These are phyloP conservation scores for Cacatua alba DNA, from an alignment of 2,113 vertebrate species.

Conservation along the genomic window DNA sequence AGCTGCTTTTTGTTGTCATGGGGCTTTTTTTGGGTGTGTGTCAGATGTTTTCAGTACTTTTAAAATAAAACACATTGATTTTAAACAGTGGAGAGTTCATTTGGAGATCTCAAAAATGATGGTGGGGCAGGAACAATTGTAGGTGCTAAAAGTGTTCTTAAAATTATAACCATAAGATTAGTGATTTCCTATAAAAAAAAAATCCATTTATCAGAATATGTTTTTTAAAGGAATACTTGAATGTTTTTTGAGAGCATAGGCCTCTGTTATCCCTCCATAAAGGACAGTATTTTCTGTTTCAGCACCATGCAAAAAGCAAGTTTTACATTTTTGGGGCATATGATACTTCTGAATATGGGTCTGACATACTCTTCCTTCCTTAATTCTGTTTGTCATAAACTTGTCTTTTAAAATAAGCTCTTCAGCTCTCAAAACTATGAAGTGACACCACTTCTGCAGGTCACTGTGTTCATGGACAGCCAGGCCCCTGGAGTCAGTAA, in stretches of 20 bases:
- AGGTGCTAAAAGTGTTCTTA: background rate
- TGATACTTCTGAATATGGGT: background rate
- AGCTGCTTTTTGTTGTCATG: background rate
- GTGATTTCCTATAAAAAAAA: background rate
- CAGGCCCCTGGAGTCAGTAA: background rate
- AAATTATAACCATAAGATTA: background rate
- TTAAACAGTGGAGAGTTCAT: background rate
- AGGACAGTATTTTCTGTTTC: background rate
- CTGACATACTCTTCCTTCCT: background rate
- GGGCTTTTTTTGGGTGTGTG: background rate
- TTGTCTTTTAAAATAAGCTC: background rate
- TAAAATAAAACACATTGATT: background rate
- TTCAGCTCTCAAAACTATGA: background rate
- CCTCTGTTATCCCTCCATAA: background rate
- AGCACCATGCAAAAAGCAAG: background rate
- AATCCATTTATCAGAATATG: fast-evolving
- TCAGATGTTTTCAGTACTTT: background rate
- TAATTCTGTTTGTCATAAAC: background rate
- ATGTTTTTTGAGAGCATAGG: background rate
- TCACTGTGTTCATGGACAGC: background rate
- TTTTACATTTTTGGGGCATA: background rate
- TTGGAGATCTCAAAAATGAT: background rate
- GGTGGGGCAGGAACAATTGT: background rate
- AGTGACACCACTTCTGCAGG: background rate
- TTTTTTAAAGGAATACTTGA: background rate